A percentile compares a stretch with the other conserved stretches of the same genome.
phyloP scores from a whole-genome alignment of 2,113 vertebrate species.

The Phylloscopus trochiloides region DNA sequence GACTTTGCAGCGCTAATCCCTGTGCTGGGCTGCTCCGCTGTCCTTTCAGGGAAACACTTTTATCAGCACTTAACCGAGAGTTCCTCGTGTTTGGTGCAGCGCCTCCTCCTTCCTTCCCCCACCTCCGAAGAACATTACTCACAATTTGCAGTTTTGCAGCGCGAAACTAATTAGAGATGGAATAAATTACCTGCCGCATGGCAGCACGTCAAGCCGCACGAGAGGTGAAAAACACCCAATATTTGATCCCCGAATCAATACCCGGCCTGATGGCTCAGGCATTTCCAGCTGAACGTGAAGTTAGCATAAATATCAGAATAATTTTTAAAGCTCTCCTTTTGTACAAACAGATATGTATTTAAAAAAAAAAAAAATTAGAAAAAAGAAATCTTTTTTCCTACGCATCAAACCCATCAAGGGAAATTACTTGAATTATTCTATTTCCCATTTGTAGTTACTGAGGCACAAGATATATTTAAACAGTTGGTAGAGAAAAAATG shows the following conservation, averaged over 20 bases:
- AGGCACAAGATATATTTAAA: constrained; percentile 69
- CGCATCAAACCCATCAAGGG: not conserved
- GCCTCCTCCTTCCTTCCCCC: not conserved
- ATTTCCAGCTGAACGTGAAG: not conserved
- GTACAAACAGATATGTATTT: not conserved
- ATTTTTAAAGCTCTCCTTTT: not conserved
- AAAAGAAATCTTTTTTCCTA: not conserved
- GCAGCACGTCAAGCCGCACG: not conserved
- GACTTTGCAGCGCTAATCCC: constrained; percentile 23
- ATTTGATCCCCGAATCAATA: not conserved
- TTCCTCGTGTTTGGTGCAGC: not conserved
- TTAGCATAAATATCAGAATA: not conserved
- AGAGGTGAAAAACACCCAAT: not conserved
- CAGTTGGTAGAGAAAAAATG: constrained; percentile 67
- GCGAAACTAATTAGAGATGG: not conserved
- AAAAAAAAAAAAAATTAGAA: not conserved
- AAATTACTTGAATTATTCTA: constrained; percentile 55
- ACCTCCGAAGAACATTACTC: not conserved
- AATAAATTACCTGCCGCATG: not conserved
- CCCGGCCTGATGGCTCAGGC: not conserved
- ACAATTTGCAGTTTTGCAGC: not conserved
- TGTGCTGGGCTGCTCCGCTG: not conserved
- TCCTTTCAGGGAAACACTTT: constrained; percentile 24
- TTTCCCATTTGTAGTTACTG: constrained; percentile 53
- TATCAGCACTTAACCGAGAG: not conserved